phyloP scores from a whole-genome alignment of 2,888 invertebrate genomes.

The Folsomia candida region DNA sequence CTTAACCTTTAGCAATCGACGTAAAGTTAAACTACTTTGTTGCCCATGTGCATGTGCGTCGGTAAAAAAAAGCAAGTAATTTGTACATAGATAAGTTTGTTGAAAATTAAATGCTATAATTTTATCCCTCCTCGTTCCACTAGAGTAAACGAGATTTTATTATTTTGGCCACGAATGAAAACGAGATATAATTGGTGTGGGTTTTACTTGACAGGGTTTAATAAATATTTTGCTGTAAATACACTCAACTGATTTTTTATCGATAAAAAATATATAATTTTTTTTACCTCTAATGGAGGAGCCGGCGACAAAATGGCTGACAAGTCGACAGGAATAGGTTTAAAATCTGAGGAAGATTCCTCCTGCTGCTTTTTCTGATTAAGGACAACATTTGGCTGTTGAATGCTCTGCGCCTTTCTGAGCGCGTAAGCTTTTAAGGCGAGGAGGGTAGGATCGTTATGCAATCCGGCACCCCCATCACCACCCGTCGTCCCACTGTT shows the following conservation, averaged over 20 bases:
- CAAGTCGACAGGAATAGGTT: conserved; percentile 42
- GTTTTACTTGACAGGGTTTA: too few relatives aligned
- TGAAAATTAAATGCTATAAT: too few relatives aligned
- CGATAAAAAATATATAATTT: background rate
- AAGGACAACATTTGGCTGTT: conserved; percentile 33
- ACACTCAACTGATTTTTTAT: background rate
- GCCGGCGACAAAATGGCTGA: conserved; percentile 45
- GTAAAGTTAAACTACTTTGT: too few relatives aligned
- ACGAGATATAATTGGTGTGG: background rate
- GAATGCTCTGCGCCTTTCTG: conserved; percentile 40
- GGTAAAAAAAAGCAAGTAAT: too few relatives aligned
- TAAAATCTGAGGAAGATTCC: conserved; percentile 21
- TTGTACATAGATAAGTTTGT: too few relatives aligned
- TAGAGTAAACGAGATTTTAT: background rate
- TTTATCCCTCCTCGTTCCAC: background rate
- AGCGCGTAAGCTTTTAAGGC: conserved; percentile 45
- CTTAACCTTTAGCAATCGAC: background rate
- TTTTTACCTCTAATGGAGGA: conserved; percentile 37
- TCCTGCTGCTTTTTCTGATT: conserved; percentile 41
- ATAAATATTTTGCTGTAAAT: background rate
- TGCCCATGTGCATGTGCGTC: too few relatives aligned
- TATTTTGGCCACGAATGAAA: too few relatives aligned
- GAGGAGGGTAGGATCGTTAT: conserved; percentile 33
- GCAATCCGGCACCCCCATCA: background rate
- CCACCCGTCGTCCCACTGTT: conserved; percentile 3